Percentiles rank a stretch among this genome's conserved stretches.
These are phyloP conservation scores for Macaca mulatta DNA, from an alignment of 2,113 vertebrate species.

Conservation along the genomic window DNA sequence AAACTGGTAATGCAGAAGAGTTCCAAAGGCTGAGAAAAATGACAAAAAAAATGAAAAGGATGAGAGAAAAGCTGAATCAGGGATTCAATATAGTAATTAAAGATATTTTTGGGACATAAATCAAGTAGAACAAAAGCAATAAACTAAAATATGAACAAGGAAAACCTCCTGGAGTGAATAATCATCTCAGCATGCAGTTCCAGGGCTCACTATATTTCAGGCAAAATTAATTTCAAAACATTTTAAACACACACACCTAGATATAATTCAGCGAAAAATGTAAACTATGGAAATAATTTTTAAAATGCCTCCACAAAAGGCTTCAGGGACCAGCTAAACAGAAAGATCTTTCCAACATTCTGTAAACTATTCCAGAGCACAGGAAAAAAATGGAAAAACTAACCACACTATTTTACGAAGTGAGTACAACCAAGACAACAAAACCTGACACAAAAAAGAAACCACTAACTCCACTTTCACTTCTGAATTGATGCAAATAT, in stretches of 20 bases:
- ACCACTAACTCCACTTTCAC: not conserved
- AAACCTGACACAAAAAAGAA: not conserved
- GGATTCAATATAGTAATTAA: not conserved
- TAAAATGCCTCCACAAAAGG: not conserved
- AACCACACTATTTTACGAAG: not conserved
- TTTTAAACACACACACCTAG: constrained; percentile 22
- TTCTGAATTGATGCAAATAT: not conserved
- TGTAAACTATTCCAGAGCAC: not conserved
- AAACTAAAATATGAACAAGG: constrained; percentile 27
- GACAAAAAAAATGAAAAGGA: not conserved
- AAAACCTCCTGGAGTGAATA: constrained; percentile 1
- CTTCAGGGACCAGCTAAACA: not conserved
- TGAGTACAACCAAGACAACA: constrained; percentile 29
- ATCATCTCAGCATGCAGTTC: not conserved
- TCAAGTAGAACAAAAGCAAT: constrained; percentile 35
- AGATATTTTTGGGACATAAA: constrained; percentile 40
- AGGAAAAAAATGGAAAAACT: not conserved
- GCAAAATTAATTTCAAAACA: constrained; percentile 55
- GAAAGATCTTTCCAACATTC: constrained; percentile 16
- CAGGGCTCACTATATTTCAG: constrained; percentile 19
- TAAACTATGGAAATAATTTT: constrained; percentile 43
- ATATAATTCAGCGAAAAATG: constrained; percentile 39
- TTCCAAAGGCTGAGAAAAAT: not conserved
- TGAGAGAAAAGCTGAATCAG: not conserved
- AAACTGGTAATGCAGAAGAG: not conserved